Percentiles rank a stretch among this genome's conserved stretches.
Evolutionary conservation across 2,797 vertebrate genomes (phyloP).

Genomic region (Hydrocynus forskahlii): DNA sequence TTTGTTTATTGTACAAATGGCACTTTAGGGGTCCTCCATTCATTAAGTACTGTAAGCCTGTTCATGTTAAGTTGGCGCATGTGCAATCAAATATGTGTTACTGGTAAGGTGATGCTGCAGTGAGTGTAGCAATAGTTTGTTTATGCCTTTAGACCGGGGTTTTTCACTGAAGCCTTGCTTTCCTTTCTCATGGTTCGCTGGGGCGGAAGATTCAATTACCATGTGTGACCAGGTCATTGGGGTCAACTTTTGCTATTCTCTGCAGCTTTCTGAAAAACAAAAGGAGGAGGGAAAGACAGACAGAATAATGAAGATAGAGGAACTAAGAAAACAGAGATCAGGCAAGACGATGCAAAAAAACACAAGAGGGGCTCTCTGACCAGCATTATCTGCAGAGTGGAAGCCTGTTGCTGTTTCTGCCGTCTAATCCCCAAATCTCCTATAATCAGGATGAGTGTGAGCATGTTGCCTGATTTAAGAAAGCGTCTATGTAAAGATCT

Average conservation of each 20-base stretch:
- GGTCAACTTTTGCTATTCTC: slow-evolving; percentile 10
- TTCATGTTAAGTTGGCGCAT: neutral
- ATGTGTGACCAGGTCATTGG: neutral
- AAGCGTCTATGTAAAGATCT: slow-evolving; percentile 74
- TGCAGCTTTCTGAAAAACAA: slow-evolving; percentile 8
- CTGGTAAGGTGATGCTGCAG: neutral
- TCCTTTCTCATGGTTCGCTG: neutral
- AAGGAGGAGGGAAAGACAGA: neutral
- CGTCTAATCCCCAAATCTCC: slow-evolving; percentile 82
- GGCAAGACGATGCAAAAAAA: slow-evolving; percentile 15
- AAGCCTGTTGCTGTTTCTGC: slow-evolving; percentile 69
- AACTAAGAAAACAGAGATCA: slow-evolving; percentile 55
- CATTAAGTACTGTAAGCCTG: neutral
- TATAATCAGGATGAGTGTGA: slow-evolving; percentile 81
- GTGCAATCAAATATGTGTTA: neutral
- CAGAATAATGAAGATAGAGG: slow-evolving; percentile 12
- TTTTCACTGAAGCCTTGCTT: neutral
- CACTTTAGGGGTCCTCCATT: neutral
- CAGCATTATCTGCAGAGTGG: slow-evolving; percentile 3
- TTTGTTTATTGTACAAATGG: neutral
- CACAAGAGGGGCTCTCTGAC: neutral
- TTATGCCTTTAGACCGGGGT: neutral
- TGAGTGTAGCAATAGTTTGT: neutral
- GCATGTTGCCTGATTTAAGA: slow-evolving; percentile 75
- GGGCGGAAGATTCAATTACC: slow-evolving; percentile 11